Percentiles rank a stretch among this genome's conserved stretches.
Evolutionary conservation across 2,797 vertebrate genomes (phyloP).

Genomic region (Phalloptychus januarius): DNA sequence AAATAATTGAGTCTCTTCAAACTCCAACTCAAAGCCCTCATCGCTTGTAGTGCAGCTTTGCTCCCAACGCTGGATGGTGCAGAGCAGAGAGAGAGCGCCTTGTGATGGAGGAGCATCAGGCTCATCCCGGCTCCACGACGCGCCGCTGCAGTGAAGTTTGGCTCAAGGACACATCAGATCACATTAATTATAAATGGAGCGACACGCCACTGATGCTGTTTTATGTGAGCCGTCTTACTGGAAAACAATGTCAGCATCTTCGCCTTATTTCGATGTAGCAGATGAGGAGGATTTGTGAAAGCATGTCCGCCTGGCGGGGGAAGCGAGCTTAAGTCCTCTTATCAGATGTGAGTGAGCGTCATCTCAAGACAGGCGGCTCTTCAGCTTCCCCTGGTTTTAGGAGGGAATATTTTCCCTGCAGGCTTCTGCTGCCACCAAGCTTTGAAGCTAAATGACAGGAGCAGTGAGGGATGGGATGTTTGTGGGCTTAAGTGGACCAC

Average conservation of each 20-base stretch:
- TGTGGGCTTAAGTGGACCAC: background rate
- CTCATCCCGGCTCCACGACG: slow-evolving; percentile 2
- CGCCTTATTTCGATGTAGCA: background rate
- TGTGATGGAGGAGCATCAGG: background rate
- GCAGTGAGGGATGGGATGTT: background rate
- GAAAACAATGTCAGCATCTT: background rate
- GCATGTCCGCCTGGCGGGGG: background rate
- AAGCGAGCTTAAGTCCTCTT: slow-evolving; percentile 3
- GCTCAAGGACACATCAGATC: background rate
- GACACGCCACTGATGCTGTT: background rate
- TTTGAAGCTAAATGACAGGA: slow-evolving; percentile 1
- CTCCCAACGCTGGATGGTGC: background rate
- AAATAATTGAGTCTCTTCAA: background rate
- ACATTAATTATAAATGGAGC: background rate
- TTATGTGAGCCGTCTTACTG: background rate
- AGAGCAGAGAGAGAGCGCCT: no score
- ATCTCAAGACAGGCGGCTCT: background rate
- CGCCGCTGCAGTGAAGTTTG: background rate
- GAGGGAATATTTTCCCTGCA: background rate
- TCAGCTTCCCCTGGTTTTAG: background rate
- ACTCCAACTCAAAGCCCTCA: background rate
- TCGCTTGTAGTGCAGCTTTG: background rate
- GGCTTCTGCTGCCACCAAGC: background rate
- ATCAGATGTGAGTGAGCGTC: slow-evolving; percentile 15
- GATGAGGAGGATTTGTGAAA: slow-evolving; percentile 1